Evolutionary conservation across 1,140 invertebrate genomes (phyloP).

Genomic region (Globodera ellingtonae): DNA sequence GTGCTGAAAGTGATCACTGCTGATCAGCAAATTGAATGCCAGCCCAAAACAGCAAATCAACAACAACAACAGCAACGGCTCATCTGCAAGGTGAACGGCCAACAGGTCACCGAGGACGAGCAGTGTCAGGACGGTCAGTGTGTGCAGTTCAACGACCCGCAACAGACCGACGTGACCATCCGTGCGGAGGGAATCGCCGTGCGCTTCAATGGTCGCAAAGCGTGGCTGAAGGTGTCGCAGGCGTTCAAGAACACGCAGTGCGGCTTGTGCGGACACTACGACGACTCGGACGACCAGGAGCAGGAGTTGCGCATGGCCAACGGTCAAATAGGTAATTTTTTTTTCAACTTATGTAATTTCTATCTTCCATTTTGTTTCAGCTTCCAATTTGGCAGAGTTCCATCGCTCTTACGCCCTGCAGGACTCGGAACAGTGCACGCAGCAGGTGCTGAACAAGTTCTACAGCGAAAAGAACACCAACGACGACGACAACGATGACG

Average conservation of each 20-base stretch:
- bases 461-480: constrained; percentile 2
- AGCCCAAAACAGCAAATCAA: constrained; percentile 15
- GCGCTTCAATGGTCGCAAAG: constrained; percentile 44
- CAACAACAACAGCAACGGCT: constrained; percentile 12
- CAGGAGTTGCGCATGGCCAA: constrained; percentile 40
- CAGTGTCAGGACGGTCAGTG: constrained; percentile 17
- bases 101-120: constrained; percentile 22
- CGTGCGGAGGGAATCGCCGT: constrained; percentile 34
- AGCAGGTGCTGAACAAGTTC: constrained; percentile 36
- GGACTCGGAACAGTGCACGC: constrained; percentile 30
- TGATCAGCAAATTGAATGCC: constrained; percentile 33
- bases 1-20: constrained; percentile 42
- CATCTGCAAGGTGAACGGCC: constrained; percentile 32
- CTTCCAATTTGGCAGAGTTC: constrained; percentile 34
- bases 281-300: constrained; percentile 38
- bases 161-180: constrained; percentile 25
- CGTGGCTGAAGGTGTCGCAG: constrained; percentile 33
- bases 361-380: too few relatives aligned
- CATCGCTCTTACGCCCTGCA: constrained; percentile 44
- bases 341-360: too few relatives aligned
- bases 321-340: constrained; percentile 31
- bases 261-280: constrained; percentile 50
- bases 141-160: constrained; percentile 34
- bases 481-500: constrained; percentile 2
- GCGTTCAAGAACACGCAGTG: constrained; percentile 49